Evolutionary conservation across 1,140 invertebrate genomes (phyloP), one percentile per base, ranked within the genome.

Genomic region (Heterodera schachtii): DNA sequence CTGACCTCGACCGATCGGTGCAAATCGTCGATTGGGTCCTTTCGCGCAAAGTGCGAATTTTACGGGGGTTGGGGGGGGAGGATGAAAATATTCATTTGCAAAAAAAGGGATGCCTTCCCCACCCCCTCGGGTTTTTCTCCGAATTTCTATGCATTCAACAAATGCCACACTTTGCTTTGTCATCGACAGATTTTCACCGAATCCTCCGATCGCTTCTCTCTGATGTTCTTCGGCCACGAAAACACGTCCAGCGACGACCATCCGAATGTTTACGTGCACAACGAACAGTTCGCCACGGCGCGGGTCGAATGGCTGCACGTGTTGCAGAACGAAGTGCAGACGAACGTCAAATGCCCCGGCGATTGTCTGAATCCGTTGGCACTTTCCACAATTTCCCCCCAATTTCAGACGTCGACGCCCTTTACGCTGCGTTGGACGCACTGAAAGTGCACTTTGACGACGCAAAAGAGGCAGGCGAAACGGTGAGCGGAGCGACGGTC

Each of bases 141-240:
- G 79, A 2, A 57, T 8, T 19, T 7, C 21, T 80, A 31, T 21
- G 31, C 73, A 2, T 78, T 41, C 70, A 78, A n/a, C 3, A 78
- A 47, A 5, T 1, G 31, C 31, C 31, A 31, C 31, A 31, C 31
- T 70, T 64, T 2, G 81, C 31, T 64, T 46, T 1, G 16, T 19
- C n/a, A n/a, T 8, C 21, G 75, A 75, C n/a, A 83, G 82, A 49
- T 83, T 31, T 83, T 83, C 74, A 83, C 74, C 60, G 75, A 80
- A 81, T 80, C 82, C n/a, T 44, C 21, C 7, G 82, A 83, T 46
- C 82, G 80, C 19, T 83, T 83, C 52, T 83, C 82, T 46, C 57
- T 83, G 44, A 67, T 83, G 41, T 83, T 83, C 46, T 83, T 83
- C 52, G 82, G 82, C 44, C 82, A 83, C 46, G 81, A 83, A 46